Base-by-base conservation (phyloP, 2,888 invertebrate species). In the Synergus gifuensis region DNA sequence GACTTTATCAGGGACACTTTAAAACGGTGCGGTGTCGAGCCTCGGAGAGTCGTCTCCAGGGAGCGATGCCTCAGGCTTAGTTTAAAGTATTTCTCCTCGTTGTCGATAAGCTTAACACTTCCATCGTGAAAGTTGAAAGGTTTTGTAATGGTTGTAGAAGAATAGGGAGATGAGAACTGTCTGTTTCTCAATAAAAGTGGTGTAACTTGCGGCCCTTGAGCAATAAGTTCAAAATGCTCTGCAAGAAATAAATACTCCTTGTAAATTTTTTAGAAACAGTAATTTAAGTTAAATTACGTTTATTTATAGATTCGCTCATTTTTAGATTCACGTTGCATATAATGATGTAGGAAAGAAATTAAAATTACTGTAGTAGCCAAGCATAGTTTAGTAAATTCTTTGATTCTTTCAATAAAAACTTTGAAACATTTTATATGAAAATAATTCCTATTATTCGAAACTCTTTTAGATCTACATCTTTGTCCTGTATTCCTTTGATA, bases 1-100 rank as follows among this genome's bases (percentile, higher is more conserved):
- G 73, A 73, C 73, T 73, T 73, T 73, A 73, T 73, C 73, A 54
- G 73, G 36, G 73, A 49, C n/a, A 73, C 73, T 73, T 73, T 73
- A 73, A 73, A 73, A 54, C 54, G 73, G 73, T 73, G 44, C 16
- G 36, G 49, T 49, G n/a, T 28, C 36, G 9, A 28, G 73, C 49
- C n/a, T 54, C 54, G 28, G 46, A 49, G 49, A 86, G 87, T 86
- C 83, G 87, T 89, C 90, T 90, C 91, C 86, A 81, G 91, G 91
- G 92, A 88, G 85, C 89, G 87, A 91, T 91, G 89, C 87, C 87
- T 92, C 89, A 90, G 87, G 89, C 91, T 91, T 90, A 91, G 89
- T 91, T 91, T 91, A 89, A 91, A 91, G 89, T 91, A 90, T 90
- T 87, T 87, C 84, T 78, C 80, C 84, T 84, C 86, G 88, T 88